A percentile compares a stretch with the other conserved stretches of the same genome.
phyloP scores from a whole-genome alignment of 2,113 vertebrate genomes.

The Dasyornis broadbenti region DNA sequence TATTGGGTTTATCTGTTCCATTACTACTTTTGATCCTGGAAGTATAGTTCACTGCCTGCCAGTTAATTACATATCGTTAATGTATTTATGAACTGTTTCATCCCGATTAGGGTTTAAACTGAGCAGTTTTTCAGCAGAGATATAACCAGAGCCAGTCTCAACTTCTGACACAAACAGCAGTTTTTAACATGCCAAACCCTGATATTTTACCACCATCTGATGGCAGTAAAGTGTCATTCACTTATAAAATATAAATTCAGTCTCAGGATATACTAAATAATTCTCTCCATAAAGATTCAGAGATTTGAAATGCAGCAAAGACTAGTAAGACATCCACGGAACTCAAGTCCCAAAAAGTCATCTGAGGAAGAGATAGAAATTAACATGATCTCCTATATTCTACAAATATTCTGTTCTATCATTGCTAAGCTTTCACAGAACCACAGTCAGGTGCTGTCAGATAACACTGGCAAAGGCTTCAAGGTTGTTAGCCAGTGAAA shows the following conservation, averaged over 20 bases:
- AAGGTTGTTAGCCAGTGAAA: background rate
- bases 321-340: background rate
- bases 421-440: background rate
- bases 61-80: background rate
- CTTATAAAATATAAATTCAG: background rate
- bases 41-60: background rate
- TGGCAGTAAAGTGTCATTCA: background rate
- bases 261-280: background rate
- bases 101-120: background rate
- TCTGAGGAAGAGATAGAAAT: background rate
- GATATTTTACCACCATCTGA: slow-evolving; percentile 51
- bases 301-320: background rate
- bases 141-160: background rate
- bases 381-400: background rate
- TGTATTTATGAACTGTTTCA: background rate
- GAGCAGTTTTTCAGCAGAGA: background rate
- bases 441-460: background rate
- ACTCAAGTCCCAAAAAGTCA: background rate
- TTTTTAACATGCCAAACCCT: background rate
- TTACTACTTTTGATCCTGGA: background rate
- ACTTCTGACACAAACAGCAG: fast-evolving
- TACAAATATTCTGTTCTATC: background rate
- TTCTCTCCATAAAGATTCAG: background rate
- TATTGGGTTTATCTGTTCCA: background rate
- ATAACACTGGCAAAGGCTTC: background rate